Evolutionary conservation across 92 coral and sea anemone species (phyloP), one percentile per base, ranked within the genome.

Genomic region (Isaurus tuberculatus): DNA sequence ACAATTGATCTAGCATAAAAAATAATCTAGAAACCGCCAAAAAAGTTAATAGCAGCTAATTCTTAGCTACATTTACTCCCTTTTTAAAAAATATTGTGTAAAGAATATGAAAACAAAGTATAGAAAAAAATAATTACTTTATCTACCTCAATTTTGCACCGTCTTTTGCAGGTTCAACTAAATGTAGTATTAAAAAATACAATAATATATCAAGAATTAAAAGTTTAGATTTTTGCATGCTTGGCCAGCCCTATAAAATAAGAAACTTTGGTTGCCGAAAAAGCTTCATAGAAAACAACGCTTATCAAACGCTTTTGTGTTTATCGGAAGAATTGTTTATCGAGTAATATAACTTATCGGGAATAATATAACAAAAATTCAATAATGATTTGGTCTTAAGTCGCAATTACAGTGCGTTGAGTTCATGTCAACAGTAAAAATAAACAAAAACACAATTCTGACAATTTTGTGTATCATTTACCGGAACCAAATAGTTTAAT

Each of bases 311-410:
- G 23, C 63, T 55, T 55, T 29, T 53, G 46, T 74, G 57, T 28
- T 3, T 4, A 29, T 10, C 30, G 32, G 31, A 8, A 22, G 37
- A 67, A 58, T 60, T 57, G 58, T 36, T 77, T 40, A 77, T 22
- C 23, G 70, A 25, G 20, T 10, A 33, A 58, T 77, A 57, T 77
- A 57, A 43, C 51, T n/a, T n/a, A 28, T 33, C 33, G 51, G 20
- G 20, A 77, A 33, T 51, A 58, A 77, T 55, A 14, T 77, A 37
- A 27, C 32, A 72, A 72, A 72, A 31, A 10, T 75, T 77, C 82
- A 77, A 58, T 34, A 40, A 77, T 61, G 22, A 23, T 55, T 61
- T n/a, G 65, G 31, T 15, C 44, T 13, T 7, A 61, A 74, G 67
- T 55, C 34, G 58, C 65, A 74, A 74, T 74, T 16, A 13, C 64